Percentiles rank a stretch among this genome's conserved stretches.
phyloP scores from a whole-genome alignment of 1,140 invertebrate species.

The Sesamia nonagrioides region DNA sequence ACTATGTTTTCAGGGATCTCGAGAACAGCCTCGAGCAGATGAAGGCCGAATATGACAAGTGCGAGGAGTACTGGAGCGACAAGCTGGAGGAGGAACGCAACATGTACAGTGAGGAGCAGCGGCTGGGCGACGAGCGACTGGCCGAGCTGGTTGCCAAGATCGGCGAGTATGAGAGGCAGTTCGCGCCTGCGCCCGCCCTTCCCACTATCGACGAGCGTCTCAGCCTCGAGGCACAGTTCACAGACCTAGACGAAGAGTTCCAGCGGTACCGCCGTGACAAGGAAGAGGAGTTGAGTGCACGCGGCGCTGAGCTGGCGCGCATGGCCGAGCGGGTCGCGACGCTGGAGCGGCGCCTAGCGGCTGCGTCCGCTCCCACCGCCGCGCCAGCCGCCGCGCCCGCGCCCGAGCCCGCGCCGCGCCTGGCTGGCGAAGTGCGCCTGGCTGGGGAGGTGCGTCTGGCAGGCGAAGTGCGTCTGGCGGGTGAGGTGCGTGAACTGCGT shows the following conservation, averaged over 20 bases:
- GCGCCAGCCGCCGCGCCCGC: slow-evolving; percentile 5
- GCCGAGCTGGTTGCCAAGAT: slow-evolving; percentile 92
- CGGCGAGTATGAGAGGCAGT: slow-evolving; percentile 93
- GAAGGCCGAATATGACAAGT: slow-evolving; percentile 92
- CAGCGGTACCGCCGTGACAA: slow-evolving; percentile 83
- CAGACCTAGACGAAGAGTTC: slow-evolving; percentile 91
- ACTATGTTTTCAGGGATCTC: slow-evolving; percentile 86
- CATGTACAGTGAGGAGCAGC: slow-evolving; percentile 92
- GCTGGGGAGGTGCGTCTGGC: too few relatives aligned
- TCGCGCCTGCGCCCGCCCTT: slow-evolving; percentile 87
- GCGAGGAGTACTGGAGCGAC: slow-evolving; percentile 94
- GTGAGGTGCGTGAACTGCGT: slow-evolving; percentile 58
- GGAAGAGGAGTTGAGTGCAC: slow-evolving; percentile 58
- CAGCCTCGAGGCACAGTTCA: slow-evolving; percentile 92
- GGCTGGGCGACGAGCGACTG: slow-evolving; percentile 93
- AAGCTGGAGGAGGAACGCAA: slow-evolving; percentile 94
- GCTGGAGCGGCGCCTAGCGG: slow-evolving; percentile 22
- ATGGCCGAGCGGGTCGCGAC: slow-evolving; percentile 41
- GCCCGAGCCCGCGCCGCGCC: slow-evolving; percentile 55
- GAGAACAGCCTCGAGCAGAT: slow-evolving; percentile 92
- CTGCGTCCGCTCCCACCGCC: too few relatives aligned
- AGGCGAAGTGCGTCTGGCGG: too few relatives aligned
- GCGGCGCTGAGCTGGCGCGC: slow-evolving; percentile 37
- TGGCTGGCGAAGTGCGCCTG: too few relatives aligned
- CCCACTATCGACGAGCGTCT: slow-evolving; percentile 93